A percentile compares a stretch with the other conserved stretches of the same genome.
Conservation (phyloP, 2,113 vertebrate species). For the Planiliza haematocheilus region DNA sequence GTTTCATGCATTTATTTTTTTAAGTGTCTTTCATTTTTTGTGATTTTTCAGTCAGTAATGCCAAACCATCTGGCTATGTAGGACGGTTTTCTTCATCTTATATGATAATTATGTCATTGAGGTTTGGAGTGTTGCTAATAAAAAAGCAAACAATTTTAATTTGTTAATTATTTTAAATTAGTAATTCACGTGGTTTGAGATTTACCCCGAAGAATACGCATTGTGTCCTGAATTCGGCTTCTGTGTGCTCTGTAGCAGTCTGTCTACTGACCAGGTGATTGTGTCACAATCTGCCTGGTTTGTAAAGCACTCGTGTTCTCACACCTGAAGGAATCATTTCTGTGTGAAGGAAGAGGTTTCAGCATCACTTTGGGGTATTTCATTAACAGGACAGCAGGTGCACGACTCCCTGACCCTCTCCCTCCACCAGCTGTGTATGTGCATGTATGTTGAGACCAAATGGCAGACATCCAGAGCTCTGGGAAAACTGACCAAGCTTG, state of each 20-base stretch:
- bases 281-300: constrained; percentile 59
- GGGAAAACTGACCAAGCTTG: constrained; percentile 60
- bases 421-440: constrained; percentile 67
- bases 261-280: constrained; percentile 44
- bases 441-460: constrained; percentile 52
- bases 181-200: no score
- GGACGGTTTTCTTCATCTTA: no score
- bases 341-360: constrained; percentile 69
- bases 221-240: no score
- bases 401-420: constrained; percentile 59
- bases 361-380: constrained; percentile 82
- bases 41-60: no score
- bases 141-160: no score
- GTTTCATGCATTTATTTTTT: neutral
- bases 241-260: neutral
- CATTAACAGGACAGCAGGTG: constrained; percentile 80
- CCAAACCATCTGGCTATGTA: no score
- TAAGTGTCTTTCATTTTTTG: neutral
- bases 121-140: no score
- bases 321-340: constrained; percentile 71
- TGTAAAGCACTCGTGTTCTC: constrained; percentile 73
- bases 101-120: no score
- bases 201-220: no score
- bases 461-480: constrained; percentile 58
- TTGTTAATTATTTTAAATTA: no score